Percentiles rank a stretch among this genome's conserved stretches.
These are phyloP conservation scores for Micromussa lordhowensis DNA, from an alignment of 92 coral and sea anemone genomes.

Conservation along the genomic window DNA sequence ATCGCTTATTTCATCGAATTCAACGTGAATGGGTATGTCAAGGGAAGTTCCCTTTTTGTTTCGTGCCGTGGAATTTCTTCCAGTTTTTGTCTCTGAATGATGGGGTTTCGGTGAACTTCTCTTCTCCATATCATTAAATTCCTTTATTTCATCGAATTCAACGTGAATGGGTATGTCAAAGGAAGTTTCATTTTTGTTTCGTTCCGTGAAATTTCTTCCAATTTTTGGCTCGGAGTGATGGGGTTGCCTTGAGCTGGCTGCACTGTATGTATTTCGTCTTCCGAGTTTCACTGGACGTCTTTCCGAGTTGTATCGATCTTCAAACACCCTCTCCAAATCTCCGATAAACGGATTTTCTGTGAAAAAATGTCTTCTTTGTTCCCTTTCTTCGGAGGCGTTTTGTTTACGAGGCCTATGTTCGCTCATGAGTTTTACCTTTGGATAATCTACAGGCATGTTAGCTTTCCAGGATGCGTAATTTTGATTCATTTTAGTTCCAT, in stretches of 20 bases:
- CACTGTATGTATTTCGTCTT: neutral
- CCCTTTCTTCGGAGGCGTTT: constrained; percentile 6
- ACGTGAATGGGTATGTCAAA: constrained; percentile 23
- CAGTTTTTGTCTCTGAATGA: neutral
- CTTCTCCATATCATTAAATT: neutral
- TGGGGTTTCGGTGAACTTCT: neutral
- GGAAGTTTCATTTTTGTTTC: neutral
- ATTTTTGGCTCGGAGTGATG: neutral
- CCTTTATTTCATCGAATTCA: constrained; percentile 12
- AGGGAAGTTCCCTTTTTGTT: neutral
- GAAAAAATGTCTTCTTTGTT: constrained; percentile 28
- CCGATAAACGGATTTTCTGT: constrained; percentile 31
- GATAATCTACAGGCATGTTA: neutral
- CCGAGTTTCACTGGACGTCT: constrained; percentile 11
- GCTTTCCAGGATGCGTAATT: constrained; percentile 19
- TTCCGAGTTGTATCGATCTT: constrained; percentile 27
- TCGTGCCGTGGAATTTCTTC: neutral
- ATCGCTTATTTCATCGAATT: neutral
- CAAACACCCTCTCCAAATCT: constrained; percentile 22
- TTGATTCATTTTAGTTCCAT: neutral
- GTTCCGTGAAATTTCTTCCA: neutral
- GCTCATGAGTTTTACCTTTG: neutral
- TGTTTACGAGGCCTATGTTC: neutral
- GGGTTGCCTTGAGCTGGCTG: neutral
- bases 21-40: constrained; percentile 28